A percentile compares a stretch with the other conserved stretches of the same genome.
These are phyloP conservation scores for Cassiopea andromeda DNA, from an alignment of 30 jellyfish, hydroid and myxozoan species.

Conservation along the genomic window DNA sequence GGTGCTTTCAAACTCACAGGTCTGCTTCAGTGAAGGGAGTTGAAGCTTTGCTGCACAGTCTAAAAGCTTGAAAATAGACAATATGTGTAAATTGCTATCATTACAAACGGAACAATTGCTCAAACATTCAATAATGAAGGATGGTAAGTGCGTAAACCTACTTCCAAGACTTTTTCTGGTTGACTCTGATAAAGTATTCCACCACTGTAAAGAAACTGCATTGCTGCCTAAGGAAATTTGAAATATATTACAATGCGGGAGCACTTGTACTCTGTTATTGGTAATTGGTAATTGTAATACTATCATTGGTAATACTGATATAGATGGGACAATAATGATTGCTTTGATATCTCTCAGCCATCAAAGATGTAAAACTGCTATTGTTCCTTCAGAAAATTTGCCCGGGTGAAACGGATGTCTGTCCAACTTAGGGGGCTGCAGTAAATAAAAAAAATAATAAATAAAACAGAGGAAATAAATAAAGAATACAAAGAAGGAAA, in stretches of 20 bases:
- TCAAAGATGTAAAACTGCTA: no score
- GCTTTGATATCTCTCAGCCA: no score
- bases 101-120: no score
- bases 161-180: slow-evolving; percentile 66
- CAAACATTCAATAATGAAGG: no score
- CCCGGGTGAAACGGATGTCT: no score
- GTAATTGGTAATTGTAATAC: no score
- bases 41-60: slow-evolving; percentile 72
- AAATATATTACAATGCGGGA: no score
- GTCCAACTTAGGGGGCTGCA: background rate
- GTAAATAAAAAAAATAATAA: no score
- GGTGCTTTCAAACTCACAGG: slow-evolving; percentile 65
- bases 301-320: background rate
- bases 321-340: no score
- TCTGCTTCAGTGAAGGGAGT: slow-evolving; percentile 46
- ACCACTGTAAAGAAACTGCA: slow-evolving; percentile 73
- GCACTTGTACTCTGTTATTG: no score
- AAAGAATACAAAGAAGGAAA: background rate
- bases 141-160: background rate
- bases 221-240: slow-evolving; percentile 56
- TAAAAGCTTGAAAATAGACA: slow-evolving; percentile 20
- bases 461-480: background rate
- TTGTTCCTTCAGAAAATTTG: no score
- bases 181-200: slow-evolving; percentile 66
- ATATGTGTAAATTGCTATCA: no score